Conservation (phyloP, 2,888 invertebrate genomes). For the Andrena haemorrhoa region DNA sequence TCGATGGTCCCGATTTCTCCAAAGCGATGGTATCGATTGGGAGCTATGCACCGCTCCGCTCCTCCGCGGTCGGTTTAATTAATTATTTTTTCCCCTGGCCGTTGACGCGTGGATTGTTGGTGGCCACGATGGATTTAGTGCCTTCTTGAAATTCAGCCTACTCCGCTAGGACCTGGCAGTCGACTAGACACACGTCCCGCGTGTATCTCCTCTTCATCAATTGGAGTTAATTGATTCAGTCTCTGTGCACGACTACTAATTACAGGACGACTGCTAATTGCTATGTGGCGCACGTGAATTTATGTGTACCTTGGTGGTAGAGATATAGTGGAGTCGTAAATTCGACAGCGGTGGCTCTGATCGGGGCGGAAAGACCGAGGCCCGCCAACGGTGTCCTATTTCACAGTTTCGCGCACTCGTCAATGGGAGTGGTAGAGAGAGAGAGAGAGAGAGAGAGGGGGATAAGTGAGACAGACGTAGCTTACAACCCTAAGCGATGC, state of each 20-base stretch:
- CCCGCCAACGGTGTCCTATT: too few species aligned
- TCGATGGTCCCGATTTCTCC: conserved; percentile 58
- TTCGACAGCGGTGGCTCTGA: too few species aligned
- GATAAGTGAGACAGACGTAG: too few species aligned
- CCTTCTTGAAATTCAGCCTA: conserved; percentile 29
- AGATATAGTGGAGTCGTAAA: not conserved
- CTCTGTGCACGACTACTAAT: conserved; percentile 35
- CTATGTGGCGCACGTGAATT: conserved; percentile 23
- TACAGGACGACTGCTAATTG: conserved; percentile 29
- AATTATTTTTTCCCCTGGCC: conserved; percentile 38
- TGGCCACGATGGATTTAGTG: conserved; percentile 23
- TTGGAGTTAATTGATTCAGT: conserved; percentile 33
- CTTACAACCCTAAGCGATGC: too few species aligned
- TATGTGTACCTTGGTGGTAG: conserved; percentile 12
- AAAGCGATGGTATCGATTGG: conserved; percentile 54
- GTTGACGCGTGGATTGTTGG: conserved; percentile 35
- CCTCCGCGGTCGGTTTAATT: conserved; percentile 37
- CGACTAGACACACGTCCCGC: not conserved
- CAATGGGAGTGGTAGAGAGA: too few species aligned
- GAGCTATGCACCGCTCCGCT: not conserved
- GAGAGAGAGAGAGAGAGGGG: too few species aligned
- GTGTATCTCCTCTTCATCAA: conserved; percentile 24
- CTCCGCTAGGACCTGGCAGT: not conserved
- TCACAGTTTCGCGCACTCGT: too few species aligned
- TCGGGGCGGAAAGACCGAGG: too few species aligned